Percentiles rank a stretch among this genome's conserved stretches.
These are phyloP conservation scores for Mylabris phalerata DNA, from an alignment of 1,140 invertebrate genomes.

Conservation along the genomic window DNA sequence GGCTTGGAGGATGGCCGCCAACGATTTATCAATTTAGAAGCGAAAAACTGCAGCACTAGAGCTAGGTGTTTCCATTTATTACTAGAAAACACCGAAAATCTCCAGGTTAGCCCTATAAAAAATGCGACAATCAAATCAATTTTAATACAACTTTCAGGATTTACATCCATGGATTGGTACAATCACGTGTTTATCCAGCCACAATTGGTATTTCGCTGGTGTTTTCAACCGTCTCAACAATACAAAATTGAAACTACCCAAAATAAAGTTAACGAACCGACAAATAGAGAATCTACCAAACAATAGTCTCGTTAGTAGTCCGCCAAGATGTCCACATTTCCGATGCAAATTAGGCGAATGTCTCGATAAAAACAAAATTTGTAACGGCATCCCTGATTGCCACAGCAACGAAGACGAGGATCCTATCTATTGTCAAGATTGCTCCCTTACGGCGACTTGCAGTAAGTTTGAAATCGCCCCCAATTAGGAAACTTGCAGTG, in stretches of 20 bases:
- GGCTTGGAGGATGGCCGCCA: conserved; percentile 4
- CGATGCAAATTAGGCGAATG: conserved; percentile 67
- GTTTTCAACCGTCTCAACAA: conserved; percentile 44
- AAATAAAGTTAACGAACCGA: conserved; percentile 23
- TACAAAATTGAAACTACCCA: conserved; percentile 17
- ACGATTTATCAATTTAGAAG: conserved; percentile 16
- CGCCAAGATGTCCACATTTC: conserved; percentile 49
- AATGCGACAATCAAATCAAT: too few relatives aligned
- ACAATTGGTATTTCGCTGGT: conserved; percentile 57
- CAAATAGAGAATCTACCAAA: conserved; percentile 12
- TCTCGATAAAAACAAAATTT: conserved; percentile 53
- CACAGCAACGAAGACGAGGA: conserved; percentile 59
- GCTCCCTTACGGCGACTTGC: conserved; percentile 27
- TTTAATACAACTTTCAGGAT: too few relatives aligned
- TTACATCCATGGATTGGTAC: conserved; percentile 49
- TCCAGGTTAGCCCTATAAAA: too few relatives aligned
- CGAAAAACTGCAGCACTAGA: conserved; percentile 43
- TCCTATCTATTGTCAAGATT: conserved; percentile 43
- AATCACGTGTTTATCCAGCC: conserved; percentile 50
- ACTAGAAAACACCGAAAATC: too few relatives aligned
- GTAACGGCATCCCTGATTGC: conserved; percentile 66
- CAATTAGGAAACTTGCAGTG: neutral
- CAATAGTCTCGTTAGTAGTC: neutral
- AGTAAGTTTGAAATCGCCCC: conserved; percentile 26
- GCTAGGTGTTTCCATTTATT: conserved; percentile 46